phyloP scores from a whole-genome alignment of 2,888 invertebrate species.

The Erebia epiphron region DNA sequence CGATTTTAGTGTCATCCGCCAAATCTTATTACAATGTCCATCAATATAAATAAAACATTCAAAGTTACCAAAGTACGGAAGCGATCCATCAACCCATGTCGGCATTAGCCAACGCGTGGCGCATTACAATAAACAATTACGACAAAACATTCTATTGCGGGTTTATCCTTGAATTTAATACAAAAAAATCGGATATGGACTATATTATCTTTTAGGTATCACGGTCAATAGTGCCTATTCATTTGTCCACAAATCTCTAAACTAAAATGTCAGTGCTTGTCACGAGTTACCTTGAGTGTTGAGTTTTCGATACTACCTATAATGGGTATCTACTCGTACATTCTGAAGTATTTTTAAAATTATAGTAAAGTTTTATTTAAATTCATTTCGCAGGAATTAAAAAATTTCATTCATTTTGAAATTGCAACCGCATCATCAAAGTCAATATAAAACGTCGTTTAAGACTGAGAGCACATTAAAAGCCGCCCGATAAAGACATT shows the following conservation, averaged over 20 bases:
- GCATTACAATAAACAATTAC: slow-evolving; percentile 56
- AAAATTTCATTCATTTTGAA: slow-evolving; percentile 30
- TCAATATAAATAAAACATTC: slow-evolving; percentile 30
- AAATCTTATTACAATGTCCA: slow-evolving; percentile 1
- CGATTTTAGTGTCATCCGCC: background rate
- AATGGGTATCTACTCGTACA: no score
- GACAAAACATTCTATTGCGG: slow-evolving; percentile 22
- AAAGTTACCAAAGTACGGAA: slow-evolving; percentile 51
- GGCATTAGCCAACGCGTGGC: slow-evolving; percentile 59
- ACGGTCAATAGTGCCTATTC: background rate
- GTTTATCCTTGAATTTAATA: background rate
- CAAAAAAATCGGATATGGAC: background rate
- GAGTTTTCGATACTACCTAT: no score
- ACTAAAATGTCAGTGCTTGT: no score
- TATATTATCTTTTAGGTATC: background rate
- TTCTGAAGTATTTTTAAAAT: no score
- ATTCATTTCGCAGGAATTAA: no score
- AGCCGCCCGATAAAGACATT: slow-evolving; percentile 52
- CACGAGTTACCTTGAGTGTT: no score
- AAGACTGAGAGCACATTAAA: slow-evolving; percentile 41
- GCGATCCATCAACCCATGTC: slow-evolving; percentile 59
- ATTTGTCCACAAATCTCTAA: background rate
- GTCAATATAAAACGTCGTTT: slow-evolving; percentile 43
- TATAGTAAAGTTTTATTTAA: no score
- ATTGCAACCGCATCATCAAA: slow-evolving; percentile 25